Percentiles rank a stretch among this genome's conserved stretches.
Evolutionary conservation across 2,888 invertebrate species (phyloP).

Genomic region (Meta bourneti): DNA sequence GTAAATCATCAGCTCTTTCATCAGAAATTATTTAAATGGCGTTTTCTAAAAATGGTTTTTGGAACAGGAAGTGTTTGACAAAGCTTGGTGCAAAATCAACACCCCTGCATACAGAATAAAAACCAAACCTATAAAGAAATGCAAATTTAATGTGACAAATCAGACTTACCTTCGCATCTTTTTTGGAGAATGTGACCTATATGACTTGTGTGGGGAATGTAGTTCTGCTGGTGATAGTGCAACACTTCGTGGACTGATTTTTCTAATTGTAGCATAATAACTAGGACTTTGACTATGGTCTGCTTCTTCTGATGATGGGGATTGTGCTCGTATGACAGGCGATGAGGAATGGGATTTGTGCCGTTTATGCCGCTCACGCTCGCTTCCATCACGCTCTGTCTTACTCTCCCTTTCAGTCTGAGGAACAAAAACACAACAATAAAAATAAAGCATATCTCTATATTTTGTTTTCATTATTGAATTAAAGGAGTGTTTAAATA

Average conservation of each 20-base stretch:
- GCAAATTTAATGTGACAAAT: neutral
- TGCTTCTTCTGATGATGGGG: constrained; percentile 59
- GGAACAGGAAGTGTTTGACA: no score
- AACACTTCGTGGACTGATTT: constrained; percentile 69
- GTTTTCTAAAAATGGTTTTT: no score
- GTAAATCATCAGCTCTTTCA: no score
- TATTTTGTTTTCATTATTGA: neutral
- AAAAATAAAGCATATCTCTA: neutral
- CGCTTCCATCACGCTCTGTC: constrained; percentile 53
- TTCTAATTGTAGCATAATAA: constrained; percentile 47
- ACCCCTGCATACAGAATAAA: no score
- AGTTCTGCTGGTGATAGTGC: constrained; percentile 41
- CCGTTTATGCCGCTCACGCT: constrained; percentile 50
- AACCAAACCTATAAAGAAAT: no score
- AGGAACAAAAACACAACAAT: neutral
- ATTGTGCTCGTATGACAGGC: constrained; percentile 44
- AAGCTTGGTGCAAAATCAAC: no score
- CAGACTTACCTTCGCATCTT: constrained; percentile 51
- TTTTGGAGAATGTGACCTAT: constrained; percentile 74
- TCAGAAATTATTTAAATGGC: no score
- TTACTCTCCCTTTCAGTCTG: constrained; percentile 69
- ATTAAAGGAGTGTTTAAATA: neutral
- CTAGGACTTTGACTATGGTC: constrained; percentile 58
- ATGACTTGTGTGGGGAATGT: constrained; percentile 76
- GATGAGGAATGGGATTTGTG: constrained; percentile 70